Evolutionary conservation across 2,797 vertebrate genomes (phyloP).

Genomic region (Microctenopoma stevenorrisi): DNA sequence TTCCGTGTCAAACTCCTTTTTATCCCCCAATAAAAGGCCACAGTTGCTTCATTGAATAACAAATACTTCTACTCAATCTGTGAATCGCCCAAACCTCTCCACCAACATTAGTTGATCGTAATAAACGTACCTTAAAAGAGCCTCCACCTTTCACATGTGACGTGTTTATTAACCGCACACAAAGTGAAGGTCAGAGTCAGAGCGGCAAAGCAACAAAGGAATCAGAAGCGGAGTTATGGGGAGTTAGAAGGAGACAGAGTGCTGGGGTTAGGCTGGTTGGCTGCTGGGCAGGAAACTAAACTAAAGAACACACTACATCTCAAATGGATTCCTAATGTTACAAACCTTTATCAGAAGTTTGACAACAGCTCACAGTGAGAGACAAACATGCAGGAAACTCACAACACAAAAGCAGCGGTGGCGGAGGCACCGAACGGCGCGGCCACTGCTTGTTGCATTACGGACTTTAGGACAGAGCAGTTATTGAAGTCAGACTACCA

Average conservation of each 20-base stretch:
- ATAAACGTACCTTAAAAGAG: conserved; percentile 12
- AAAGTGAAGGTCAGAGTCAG: conserved; percentile 50
- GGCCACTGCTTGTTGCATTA: conserved; percentile 1
- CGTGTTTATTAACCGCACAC: conserved; percentile 35
- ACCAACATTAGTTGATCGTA: neutral
- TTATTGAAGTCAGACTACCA: conserved; percentile 1
- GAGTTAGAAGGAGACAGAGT: conserved; percentile 53
- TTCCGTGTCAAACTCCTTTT: neutral
- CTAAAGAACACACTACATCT: conserved; percentile 16
- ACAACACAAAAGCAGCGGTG: conserved; percentile 4
- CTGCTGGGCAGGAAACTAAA: neutral
- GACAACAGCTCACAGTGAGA: conserved; percentile 22
- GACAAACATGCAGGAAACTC: conserved; percentile 30
- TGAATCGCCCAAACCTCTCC: neutral
- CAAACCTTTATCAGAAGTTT: conserved; percentile 39
- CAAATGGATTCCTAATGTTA: conserved; percentile 71
- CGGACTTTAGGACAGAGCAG: conserved; percentile 18
- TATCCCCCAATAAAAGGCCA: neutral
- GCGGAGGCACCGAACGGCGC: neutral
- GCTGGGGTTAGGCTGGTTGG: conserved; percentile 31
- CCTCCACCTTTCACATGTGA: conserved; percentile 3
- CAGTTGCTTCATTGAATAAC: neutral
- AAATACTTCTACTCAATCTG: neutral
- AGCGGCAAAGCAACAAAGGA: conserved; percentile 18
- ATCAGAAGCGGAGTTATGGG: conserved; percentile 32